Evolutionary conservation across 2,113 vertebrate genomes (phyloP), one percentile per base, ranked within the genome.

Genomic region (Fulica atra): DNA sequence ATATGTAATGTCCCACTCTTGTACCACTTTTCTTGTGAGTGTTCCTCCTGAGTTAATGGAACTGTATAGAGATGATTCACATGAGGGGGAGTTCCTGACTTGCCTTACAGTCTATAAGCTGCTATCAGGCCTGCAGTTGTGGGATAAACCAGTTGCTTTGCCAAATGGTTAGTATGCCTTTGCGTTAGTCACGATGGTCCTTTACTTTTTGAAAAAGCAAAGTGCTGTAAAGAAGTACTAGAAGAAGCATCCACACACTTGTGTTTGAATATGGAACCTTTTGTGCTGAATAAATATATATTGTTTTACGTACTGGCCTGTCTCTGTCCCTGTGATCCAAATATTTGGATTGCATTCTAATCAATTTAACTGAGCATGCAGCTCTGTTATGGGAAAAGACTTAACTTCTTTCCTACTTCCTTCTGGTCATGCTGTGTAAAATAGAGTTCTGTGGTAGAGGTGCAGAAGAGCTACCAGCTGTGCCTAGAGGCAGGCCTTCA

Each of bases 231-330:
- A 77, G 29, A 70, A 92, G 35, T 70, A 54, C 57, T 54, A 87
- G 57, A 72, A 73, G 79, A 92, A 83, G 26, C 15, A 36, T 35
- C 78, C 6, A 21, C 23, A 24, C 4, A 14, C 33, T 90, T 81
- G 13, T 81, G 26, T 74, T 73, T 77, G 51, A 84, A 77, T 46
- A 42, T 54, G 26, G 17, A 86, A 35, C 24, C 71, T 84, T 56
- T 81, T 86, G 64, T 88, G 93, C 71, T 94, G 40, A 97, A 96
- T 97, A 97, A 97, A 97, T 57, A 4, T 59, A 10, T 93, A 63
- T 61, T 66, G 73, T 64, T 92, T 94, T 96, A 76, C 51, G 48
- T 82, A 85, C 46, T 66, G 57, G 40, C 4, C 48, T 87, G 35
- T 71, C 31, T 93, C 44, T 8, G 7, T 91, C 61, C 33, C 17